A percentile compares a stretch with the other conserved stretches of the same genome.
These are phyloP conservation scores for Dasysyrphus albostriatus DNA, from an alignment of 2,888 invertebrate species.

Conservation along the genomic window DNA sequence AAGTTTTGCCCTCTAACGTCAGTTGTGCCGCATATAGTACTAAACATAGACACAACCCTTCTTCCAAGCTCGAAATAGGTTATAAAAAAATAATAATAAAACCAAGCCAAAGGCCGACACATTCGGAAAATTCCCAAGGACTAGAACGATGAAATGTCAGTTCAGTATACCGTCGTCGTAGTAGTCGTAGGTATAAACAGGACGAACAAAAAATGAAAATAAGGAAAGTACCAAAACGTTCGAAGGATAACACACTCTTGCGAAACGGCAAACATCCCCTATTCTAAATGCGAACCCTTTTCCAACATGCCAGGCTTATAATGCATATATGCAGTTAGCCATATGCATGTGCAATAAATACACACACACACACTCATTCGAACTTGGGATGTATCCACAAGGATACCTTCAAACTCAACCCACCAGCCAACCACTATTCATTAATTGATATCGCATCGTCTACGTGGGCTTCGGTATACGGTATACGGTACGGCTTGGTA, in stretches of 20 bases:
- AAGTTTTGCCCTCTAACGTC: constrained; percentile 60
- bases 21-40: constrained; percentile 12
- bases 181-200: constrained; percentile 6
- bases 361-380: constrained; percentile 15
- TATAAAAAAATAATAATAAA: constrained; percentile 29
- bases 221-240: constrained; percentile 36
- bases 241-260: constrained; percentile 55
- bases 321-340: constrained; percentile 71
- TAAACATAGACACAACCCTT: constrained; percentile 42
- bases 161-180: constrained; percentile 15
- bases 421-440: constrained; percentile 78
- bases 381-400: constrained; percentile 32
- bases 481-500: constrained; percentile 57
- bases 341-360: constrained; percentile 71
- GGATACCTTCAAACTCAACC: constrained; percentile 56
- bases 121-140: constrained; percentile 75
- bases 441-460: constrained; percentile 82
- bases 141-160: constrained; percentile 75
- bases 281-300: constrained; percentile 60
- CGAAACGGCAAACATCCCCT: constrained; percentile 65
- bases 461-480: constrained; percentile 65
- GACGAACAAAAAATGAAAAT: constrained; percentile 42
- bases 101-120: constrained; percentile 68
- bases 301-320: constrained; percentile 53
- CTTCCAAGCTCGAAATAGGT: constrained; percentile 33